Conservation (phyloP, 1,140 invertebrate genomes). For the Ceratina japonica region DNA sequence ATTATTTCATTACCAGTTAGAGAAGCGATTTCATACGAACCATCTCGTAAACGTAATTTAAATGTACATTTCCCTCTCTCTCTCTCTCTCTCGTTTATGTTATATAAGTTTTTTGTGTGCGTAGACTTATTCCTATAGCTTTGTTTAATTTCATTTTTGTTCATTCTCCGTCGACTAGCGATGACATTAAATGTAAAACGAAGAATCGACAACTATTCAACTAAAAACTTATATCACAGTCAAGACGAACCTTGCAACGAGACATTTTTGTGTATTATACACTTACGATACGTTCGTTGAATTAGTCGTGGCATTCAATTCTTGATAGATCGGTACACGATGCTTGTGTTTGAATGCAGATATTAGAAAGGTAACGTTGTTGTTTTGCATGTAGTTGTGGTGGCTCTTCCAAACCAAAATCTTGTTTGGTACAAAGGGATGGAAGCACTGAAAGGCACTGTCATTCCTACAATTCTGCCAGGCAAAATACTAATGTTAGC, state of each 20-base stretch:
- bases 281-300: neutral
- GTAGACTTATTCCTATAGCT: neutral
- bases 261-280: slow-evolving; percentile 29
- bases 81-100: neutral
- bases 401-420: slow-evolving; percentile 86
- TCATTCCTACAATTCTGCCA: slow-evolving; percentile 79
- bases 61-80: no score
- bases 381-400: slow-evolving; percentile 83
- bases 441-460: slow-evolving; percentile 80
- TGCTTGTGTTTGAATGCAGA: slow-evolving; percentile 58
- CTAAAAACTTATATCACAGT: neutral
- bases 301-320: slow-evolving; percentile 3
- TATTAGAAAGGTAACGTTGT: slow-evolving; percentile 77
- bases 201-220: no score
- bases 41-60: neutral
- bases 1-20: slow-evolving; percentile 39
- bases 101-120: neutral
- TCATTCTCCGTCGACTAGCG: neutral
- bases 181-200: no score
- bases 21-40: neutral
- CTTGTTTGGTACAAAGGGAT: slow-evolving; percentile 86
- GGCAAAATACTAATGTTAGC: slow-evolving; percentile 78
- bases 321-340: slow-evolving; percentile 42
- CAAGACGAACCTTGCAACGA: neutral
- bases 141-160: neutral